Evolutionary conservation across 2,888 invertebrate genomes (phyloP), one percentile per base, ranked within the genome.

Genomic region (Plebejus argus): DNA sequence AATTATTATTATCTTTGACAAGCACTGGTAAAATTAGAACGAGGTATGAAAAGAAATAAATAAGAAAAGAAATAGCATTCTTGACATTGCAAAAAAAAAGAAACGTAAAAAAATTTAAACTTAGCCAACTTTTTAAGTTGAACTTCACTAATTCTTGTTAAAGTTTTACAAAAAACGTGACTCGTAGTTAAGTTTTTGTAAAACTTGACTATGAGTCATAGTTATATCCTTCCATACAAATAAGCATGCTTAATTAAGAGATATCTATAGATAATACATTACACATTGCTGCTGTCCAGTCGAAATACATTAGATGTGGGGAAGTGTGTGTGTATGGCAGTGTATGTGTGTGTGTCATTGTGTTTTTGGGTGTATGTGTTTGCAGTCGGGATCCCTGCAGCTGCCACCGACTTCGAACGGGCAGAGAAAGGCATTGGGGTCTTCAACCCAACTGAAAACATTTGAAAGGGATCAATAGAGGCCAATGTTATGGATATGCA

Each of bases 301-400:
- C 82, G 84, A 82, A 83, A 79, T 77, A 82, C 79, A 80, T 76
- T 56, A 82, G 82, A 88, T 77, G 83, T 80, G 78, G 79, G 86
- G 81, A 70, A 83, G 85, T 82, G 83, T 81, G 82, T 88, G 87
- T 76, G 91, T 91, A 82, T 92, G 94, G 79, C 79, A 82, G 83
- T 83, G 83, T 82, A 80, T 81, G 80, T 82, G 82, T 81, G 78
- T 82, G 81, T 81, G 80, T 92, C 88, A 91, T 84, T 89, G 89
- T 74, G 83, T 81, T 82, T 89, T 88, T 74, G 92, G 91, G 82
- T 94, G 94, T 78, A 93, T 88, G 87, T 90, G 93, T 90, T 90
- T 91, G 93, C 94, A 94, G 83, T 91, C 91, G 61, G 90, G 81
- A 82, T 94, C 94, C 86, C 92, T 93, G 93, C 94, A 94, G 83